Conservation (phyloP, 2,797 vertebrate genomes). For the Salmo trutta region DNA sequence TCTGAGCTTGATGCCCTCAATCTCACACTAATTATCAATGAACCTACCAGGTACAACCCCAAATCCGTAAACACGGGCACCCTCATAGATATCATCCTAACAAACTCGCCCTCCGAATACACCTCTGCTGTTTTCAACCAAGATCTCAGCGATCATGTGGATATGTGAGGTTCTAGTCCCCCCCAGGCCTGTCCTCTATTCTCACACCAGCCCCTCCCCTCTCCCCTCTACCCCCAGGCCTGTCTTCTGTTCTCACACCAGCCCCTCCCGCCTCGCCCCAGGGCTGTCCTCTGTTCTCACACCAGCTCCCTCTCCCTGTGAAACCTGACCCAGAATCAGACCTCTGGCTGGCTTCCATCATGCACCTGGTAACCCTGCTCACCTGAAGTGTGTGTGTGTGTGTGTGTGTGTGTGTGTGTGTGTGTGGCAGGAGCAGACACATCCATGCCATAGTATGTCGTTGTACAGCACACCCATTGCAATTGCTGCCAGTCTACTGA, state of each 20-base stretch:
- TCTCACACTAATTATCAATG: too few relatives aligned
- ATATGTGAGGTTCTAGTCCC: neutral
- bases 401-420: conserved; percentile 1
- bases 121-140: too few relatives aligned
- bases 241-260: conserved; percentile 36
- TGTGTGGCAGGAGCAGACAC: neutral
- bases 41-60: too few relatives aligned
- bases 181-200: neutral
- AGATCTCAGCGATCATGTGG: too few relatives aligned
- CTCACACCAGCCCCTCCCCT: neutral
- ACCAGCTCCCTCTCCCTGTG: conserved; percentile 49
- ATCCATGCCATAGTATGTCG: neutral
- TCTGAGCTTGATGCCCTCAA: too few relatives aligned
- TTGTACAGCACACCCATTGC: neutral
- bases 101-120: too few relatives aligned
- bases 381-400: conserved; percentile 12
- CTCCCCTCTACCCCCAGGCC: neutral
- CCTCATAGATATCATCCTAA: too few relatives aligned
- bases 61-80: too few relatives aligned
- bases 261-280: neutral
- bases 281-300: conserved; percentile 24
- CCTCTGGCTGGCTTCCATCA: conserved; percentile 60
- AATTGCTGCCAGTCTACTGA: neutral
- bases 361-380: conserved; percentile 57
- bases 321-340: conserved; percentile 60